Evolutionary conservation across 2,888 invertebrate species (phyloP), one percentile per base, ranked within the genome.

Genomic region (Barypeithes pellucidus): DNA sequence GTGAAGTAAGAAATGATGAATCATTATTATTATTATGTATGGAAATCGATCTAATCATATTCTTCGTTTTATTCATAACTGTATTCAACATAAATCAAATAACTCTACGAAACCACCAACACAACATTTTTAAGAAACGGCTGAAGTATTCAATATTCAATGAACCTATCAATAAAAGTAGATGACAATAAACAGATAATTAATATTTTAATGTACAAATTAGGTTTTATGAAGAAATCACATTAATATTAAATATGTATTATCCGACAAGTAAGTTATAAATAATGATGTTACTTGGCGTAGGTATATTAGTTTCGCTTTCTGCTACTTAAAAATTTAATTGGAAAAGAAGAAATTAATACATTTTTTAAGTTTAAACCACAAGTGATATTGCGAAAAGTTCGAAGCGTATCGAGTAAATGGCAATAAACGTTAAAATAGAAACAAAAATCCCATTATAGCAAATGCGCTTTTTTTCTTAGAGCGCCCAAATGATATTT

Each of bases 1-100:
- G 54, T 63, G 62, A 22, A 12, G 62, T 54, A 69, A 67, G 18
- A 5, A 18, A 65, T 60, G 16, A 47, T 65, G 54, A 65, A 20
- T 71, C 65, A 45, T 59, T 65, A 41, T 11, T 36, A 39, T 59
- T 3, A 14, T 16, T 29, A 29, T 29, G 29, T 29, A 29, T 29
- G 29, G 9, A 29, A 29, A 29, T 29, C 29, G 29, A 29, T 29
- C n/a, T n/a, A n/a, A n/a, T n/a, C n/a, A n/a, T n/a, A n/a, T n/a
- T n/a, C n/a, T n/a, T n/a, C n/a, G n/a, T n/a, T n/a, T n/a, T n/a
- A n/a, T n/a, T n/a, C n/a, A 52, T 52, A 52, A 29, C 11, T 8
- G 12, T 52, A 18, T n/a, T n/a, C 24, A 0, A 14, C 5, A 52
- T n/a, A 29, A 0, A n/a, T 4, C 12, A 11, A 39, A 39, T 39